Base-by-base conservation (phyloP, 2,113 vertebrate genomes). In the Lampris megalopsis region DNA sequence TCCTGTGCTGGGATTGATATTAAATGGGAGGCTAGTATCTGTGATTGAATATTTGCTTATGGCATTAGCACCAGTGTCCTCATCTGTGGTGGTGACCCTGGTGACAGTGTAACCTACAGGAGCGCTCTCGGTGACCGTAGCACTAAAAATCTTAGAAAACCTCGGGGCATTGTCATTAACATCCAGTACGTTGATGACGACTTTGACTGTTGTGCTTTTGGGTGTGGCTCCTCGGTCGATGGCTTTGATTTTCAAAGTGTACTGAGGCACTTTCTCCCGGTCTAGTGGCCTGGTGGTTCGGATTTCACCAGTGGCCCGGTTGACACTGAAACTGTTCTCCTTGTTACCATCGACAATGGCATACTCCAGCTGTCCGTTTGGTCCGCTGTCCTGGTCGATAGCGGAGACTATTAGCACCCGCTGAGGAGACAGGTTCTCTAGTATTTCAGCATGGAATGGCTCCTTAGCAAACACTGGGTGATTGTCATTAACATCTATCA, bases 81-180 rank as follows among this genome's bases (percentile, higher is more conserved):
- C 98, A 41, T 99, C 98, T 0, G 97, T 98, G 0, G 98, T 99
- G 0, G 97, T 99, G 60, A 99, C 97, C 6, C 91, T 94, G 1
- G 97, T 96, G 35, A 99, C 98, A 0, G 94, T 98, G 81, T 94
- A 97, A 3, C 97, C 97, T 42, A 97, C 92, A 0, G 97, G 96
- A 1, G 96, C 97, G 1, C 97, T 98, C 91, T 99, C 98, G 8
- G 97, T 94, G 68, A 99, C 96, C 0, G 94, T 94, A 63, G 97
- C 95, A 37, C 97, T 99, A 47, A 99, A 99, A 84, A 99, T 99
- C 77, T 99, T 97, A 2, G 97, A 99, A 88, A 99, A 99, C 80
- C 96, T 93, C 0, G 98, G 98, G 2, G 98, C 97, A 0, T 98
- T 99, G 77, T 99, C 98, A 13, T 99, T 99, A 68, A 98, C 97